Conservation (phyloP, 2,113 vertebrate genomes). For the Parus major region DNA sequence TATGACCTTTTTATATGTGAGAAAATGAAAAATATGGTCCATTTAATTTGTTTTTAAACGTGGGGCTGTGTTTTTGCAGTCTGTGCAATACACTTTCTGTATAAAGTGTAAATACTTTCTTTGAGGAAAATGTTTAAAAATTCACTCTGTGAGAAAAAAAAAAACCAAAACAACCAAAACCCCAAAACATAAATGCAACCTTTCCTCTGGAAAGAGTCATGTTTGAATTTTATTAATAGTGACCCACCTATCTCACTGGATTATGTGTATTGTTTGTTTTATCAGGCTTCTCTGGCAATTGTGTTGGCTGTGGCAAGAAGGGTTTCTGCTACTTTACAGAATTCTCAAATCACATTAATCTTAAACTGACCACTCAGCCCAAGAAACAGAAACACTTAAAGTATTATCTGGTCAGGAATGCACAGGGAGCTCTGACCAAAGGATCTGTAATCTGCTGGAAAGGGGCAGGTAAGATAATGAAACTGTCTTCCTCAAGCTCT, state of each 20-base stretch:
- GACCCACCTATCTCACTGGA: background rate
- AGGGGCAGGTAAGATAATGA: constrained; percentile 83
- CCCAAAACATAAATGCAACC: background rate
- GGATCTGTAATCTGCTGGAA: constrained; percentile 94
- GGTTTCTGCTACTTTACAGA: constrained; percentile 98
- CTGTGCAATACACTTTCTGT: background rate
- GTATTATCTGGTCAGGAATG: constrained; percentile 88
- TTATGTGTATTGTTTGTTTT: constrained; percentile 35
- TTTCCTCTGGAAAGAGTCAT: background rate
- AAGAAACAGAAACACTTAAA: constrained; percentile 99
- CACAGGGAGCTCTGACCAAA: constrained; percentile 86
- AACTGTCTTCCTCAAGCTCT: constrained; percentile 13
- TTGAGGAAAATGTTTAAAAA: background rate
- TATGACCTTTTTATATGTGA: background rate
- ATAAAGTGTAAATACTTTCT: background rate
- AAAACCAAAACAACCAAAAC: background rate
- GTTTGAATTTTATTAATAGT: background rate
- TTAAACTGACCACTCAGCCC: constrained; percentile 94
- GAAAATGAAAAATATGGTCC: background rate
- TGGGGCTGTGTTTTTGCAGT: background rate
- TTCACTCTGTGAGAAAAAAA: background rate
- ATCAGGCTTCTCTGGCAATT: constrained; percentile 94
- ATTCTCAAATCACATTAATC: constrained; percentile 97
- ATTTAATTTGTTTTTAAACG: background rate
- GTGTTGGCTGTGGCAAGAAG: constrained; percentile 94